phyloP scores from a whole-genome alignment of 2,888 invertebrate genomes.

The Celastrina argiolus region DNA sequence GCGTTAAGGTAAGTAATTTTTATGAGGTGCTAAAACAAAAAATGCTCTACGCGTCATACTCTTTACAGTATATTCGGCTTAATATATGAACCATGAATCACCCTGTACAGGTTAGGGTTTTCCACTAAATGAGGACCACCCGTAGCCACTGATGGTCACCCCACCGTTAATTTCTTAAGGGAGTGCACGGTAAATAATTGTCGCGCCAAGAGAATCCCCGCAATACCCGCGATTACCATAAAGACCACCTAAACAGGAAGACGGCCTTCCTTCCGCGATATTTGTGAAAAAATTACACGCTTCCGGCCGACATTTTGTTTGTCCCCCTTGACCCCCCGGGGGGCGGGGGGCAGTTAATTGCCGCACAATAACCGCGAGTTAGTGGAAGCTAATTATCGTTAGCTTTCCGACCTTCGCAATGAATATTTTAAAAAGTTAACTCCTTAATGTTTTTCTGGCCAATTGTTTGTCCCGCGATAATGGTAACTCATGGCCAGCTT shows the following conservation, averaged over 20 bases:
- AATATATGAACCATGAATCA: no score
- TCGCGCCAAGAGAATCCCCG: conserved; percentile 65
- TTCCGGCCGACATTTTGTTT: conserved; percentile 70
- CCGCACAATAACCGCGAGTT: conserved; percentile 32
- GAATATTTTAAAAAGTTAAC: conserved; percentile 13
- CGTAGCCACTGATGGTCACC: no score
- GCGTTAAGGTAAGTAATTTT: no score
- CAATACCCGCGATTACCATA: conserved; percentile 74
- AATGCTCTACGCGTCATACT: no score
- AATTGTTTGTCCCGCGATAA: conserved; percentile 8
- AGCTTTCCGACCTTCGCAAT: conserved; percentile 2
- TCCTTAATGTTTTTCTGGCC: conserved; percentile 17
- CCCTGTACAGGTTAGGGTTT: no score
- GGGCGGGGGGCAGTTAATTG: conserved; percentile 66
- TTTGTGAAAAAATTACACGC: conserved; percentile 68
- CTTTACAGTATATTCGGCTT: no score
- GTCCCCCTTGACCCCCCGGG: conserved; percentile 41
- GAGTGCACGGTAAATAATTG: conserved; percentile 64
- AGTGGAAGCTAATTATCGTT: conserved; percentile 18
- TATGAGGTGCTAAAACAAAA: no score
- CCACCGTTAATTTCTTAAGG: conserved; percentile 59
- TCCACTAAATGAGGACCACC: no score
- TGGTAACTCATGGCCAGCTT: neutral
- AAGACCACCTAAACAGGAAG: conserved; percentile 73
- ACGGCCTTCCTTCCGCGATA: conserved; percentile 74